Evolutionary conservation across 2,888 invertebrate genomes (phyloP), one percentile per base, ranked within the genome.

Genomic region (Galeopsomyia nigrocyanea): DNA sequence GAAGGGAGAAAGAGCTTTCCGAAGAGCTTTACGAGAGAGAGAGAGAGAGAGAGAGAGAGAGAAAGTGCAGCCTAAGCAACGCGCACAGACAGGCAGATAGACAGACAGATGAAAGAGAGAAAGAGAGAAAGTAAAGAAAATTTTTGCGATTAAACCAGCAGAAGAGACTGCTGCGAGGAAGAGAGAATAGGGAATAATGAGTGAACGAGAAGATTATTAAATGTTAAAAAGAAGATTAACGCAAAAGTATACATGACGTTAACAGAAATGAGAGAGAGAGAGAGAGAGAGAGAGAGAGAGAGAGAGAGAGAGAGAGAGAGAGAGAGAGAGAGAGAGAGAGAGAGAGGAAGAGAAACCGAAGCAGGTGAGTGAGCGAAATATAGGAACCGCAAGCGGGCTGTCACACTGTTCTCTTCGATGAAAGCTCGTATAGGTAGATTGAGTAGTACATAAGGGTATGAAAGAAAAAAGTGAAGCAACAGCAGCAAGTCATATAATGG

Each of bases 301-400:
- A 49, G 50, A 73, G 21, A 65, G 58, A 73, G 73, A 78, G 77
- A 79, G 75, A 82, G 81, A 77, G 77, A 76, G 72, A 76, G 73
- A 72, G 73, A 76, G 76, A 26, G 26, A 26, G 26, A 26, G 26
- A 26, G 26, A 26, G 26, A 26, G 26, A 26, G 26, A 26, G 26
- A 26, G 26, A 26, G 72, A 77, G 75, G 53, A 49, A 71, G 74
- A 77, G 75, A 78, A 71, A 76, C 60, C 46, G 47, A 68, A 74
- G 62, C 60, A 73, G 57, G 57, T 53, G 26, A 26, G 53, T 9
- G 53, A 19, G 47, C 62, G 57, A 53, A n/a, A 53, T n/a, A 53
- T n/a, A 13, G 13, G 79, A 83, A 81, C 81, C 80, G 80, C 82
- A 84, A 85, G 85, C 84, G 77, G 80, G 82, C 17, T 53, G 17